phyloP scores from a whole-genome alignment of 2,113 vertebrate species.

The Sapajus apella region DNA sequence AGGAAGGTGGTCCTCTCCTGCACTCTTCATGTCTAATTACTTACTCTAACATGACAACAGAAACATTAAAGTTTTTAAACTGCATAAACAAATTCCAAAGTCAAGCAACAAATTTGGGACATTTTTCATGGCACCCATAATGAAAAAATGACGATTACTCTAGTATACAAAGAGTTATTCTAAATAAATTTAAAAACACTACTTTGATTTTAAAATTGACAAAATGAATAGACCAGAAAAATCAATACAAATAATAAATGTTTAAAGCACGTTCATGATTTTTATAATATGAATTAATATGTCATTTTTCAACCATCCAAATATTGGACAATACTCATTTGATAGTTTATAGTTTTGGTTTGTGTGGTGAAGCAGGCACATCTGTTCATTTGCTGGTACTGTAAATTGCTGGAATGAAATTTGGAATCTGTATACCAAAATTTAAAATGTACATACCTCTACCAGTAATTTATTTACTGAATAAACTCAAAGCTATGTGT shows the following conservation, averaged over 20 bases:
- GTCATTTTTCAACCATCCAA: not conserved
- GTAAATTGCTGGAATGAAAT: not conserved
- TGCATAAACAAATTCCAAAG: not conserved
- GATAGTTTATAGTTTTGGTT: not conserved
- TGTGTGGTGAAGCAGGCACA: not conserved
- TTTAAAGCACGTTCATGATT: not conserved
- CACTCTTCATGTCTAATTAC: too few relatives aligned
- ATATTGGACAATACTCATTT: not conserved
- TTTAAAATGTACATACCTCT: not conserved
- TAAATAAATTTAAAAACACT: not conserved
- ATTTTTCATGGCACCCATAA: not conserved
- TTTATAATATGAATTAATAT: not conserved
- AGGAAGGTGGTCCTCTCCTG: too few relatives aligned
- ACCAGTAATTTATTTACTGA: not conserved
- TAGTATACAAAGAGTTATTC: not conserved
- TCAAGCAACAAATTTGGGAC: not conserved
- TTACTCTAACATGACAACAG: too few relatives aligned
- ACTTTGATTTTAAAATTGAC: not conserved
- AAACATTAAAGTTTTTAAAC: not conserved
- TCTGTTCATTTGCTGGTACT: not conserved
- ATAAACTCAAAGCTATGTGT: not conserved
- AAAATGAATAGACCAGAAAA: not conserved
- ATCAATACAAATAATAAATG: not conserved
- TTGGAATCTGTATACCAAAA: not conserved
- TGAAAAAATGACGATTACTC: not conserved